Evolutionary conservation across 2,113 vertebrate genomes (phyloP).

Genomic region (Mormoops blainvillei): DNA sequence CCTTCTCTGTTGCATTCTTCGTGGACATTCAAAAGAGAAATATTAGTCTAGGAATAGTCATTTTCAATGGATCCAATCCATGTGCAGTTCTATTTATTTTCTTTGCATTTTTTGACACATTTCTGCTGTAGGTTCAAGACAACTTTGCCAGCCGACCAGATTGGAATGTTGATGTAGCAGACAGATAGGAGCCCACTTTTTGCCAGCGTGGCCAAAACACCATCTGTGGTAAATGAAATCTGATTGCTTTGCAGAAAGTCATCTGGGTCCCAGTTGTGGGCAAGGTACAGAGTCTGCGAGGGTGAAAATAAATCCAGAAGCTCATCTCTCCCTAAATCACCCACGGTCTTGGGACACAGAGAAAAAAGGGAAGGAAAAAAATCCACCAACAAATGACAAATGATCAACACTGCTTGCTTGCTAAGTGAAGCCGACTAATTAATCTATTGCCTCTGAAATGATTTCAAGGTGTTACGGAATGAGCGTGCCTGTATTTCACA

Average conservation of each 20-base stretch:
- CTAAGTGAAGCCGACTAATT: conserved; percentile 37
- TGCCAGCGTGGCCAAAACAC: background rate
- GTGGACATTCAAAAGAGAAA: background rate
- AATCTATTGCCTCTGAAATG: conserved; percentile 8
- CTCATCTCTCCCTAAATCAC: background rate
- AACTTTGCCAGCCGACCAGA: background rate
- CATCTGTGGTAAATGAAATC: conserved; percentile 24
- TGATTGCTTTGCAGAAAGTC: background rate
- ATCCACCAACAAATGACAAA: conserved; percentile 3
- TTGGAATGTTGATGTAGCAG: background rate
- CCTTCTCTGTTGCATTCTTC: background rate
- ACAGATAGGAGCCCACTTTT: background rate
- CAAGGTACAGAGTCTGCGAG: background rate
- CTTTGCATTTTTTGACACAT: background rate
- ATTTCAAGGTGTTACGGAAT: conserved; percentile 15
- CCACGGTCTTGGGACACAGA: background rate
- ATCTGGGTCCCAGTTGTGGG: background rate
- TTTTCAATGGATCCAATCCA: background rate
- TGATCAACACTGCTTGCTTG: background rate
- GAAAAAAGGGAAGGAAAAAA: background rate
- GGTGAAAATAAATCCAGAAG: background rate
- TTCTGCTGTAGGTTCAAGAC: background rate
- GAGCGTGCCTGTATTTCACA: conserved; percentile 14
- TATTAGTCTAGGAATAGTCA: background rate
- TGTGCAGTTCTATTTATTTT: background rate